A percentile compares a stretch with the other conserved stretches of the same genome.
Conservation (phyloP, 2,888 invertebrate species). For the Disparrhopalites patrizii region DNA sequence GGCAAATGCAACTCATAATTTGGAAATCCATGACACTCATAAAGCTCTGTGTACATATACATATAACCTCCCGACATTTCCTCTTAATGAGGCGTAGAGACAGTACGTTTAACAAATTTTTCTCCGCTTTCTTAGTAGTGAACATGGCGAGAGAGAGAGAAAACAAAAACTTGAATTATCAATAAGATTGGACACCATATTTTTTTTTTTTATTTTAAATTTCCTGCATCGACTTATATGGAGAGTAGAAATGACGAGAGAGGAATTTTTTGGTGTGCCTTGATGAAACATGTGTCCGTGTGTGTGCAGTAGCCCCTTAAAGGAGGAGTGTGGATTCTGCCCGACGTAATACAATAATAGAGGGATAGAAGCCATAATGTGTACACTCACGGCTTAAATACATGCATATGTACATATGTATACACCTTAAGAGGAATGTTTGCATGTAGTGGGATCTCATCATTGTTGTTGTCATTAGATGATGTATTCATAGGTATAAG, state of each 20-base stretch:
- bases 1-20: no score
- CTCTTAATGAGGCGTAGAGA: background rate
- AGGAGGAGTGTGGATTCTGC: no score
- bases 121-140: no score
- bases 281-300: background rate
- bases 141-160: no score
- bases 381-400: background rate
- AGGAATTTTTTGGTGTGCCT: background rate
- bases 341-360: no score
- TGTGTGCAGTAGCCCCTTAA: background rate
- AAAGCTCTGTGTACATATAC: background rate
- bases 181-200: no score
- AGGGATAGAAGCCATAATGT: background rate
- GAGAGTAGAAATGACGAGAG: slow-evolving; percentile 12
- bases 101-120: no score
- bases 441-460: background rate
- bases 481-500: slow-evolving; percentile 17
- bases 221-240: slow-evolving; percentile 30
- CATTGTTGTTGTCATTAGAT: slow-evolving; percentile 19
- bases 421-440: slow-evolving; percentile 4
- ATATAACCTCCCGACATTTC: background rate
- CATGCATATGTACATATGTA: background rate
- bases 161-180: slow-evolving; percentile 1
- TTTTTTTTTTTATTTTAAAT: no score
- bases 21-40: background rate